Evolutionary conservation across 1,140 invertebrate species (phyloP).

Genomic region (Solen grandis): DNA sequence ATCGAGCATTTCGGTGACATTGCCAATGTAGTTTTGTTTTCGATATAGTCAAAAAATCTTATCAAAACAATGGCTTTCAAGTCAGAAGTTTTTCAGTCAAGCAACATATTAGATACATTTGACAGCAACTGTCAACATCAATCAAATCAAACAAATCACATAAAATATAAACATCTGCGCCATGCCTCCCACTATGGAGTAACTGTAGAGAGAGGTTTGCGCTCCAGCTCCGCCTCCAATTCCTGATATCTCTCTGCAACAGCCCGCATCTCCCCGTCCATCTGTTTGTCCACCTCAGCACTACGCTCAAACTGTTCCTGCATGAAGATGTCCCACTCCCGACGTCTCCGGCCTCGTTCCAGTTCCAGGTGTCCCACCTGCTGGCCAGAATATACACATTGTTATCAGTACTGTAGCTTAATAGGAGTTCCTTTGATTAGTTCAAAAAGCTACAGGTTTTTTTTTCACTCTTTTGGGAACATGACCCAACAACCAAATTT

Average conservation of each 20-base stretch:
- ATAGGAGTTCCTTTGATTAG: not conserved
- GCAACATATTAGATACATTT: too few species aligned
- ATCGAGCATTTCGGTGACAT: too few species aligned
- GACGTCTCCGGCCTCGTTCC: conserved; percentile 46
- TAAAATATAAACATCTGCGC: too few species aligned
- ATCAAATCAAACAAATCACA: too few species aligned
- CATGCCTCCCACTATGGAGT: not conserved
- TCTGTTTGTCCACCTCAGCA: conserved; percentile 60
- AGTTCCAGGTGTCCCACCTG: conserved; percentile 59
- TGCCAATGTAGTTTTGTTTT: too few species aligned
- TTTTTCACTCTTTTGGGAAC: too few species aligned
- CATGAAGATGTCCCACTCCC: conserved; percentile 64
- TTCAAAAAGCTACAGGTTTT: not conserved
- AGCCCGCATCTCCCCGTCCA: conserved; percentile 56
- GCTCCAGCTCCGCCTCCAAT: conserved; percentile 55
- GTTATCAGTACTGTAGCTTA: not conserved
- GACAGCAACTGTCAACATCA: too few species aligned
- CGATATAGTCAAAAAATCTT: too few species aligned
- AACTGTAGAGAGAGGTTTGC: conserved; percentile 14
- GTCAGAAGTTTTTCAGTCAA: too few species aligned
- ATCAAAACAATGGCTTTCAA: too few species aligned
- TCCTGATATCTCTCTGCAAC: conserved; percentile 60
- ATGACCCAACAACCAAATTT: too few species aligned
- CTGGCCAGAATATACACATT: conserved; percentile 23
- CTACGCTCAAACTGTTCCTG: conserved; percentile 61